These are phyloP conservation scores for Lathronympha strigana DNA, from an alignment of 2,888 invertebrate genomes.

Conservation along the genomic window DNA sequence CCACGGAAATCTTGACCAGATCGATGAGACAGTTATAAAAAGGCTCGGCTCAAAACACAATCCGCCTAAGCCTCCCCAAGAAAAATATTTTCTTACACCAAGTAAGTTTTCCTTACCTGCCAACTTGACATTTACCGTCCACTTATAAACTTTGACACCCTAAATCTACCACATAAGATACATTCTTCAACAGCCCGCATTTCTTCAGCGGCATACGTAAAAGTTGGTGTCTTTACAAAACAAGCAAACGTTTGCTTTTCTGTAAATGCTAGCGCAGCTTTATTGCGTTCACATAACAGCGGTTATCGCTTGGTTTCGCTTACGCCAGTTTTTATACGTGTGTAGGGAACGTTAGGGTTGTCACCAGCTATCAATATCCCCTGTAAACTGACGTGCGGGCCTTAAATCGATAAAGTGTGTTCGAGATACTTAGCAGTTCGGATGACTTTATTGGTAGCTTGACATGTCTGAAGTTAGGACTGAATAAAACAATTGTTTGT, in stretches of 20 bases:
- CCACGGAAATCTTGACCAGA: constrained; percentile 40
- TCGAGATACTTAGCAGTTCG: constrained; percentile 34
- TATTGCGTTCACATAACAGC: background rate
- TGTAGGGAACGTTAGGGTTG: constrained; percentile 34
- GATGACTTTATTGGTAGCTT: constrained; percentile 35
- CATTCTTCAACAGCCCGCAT: background rate
- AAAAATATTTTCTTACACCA: constrained; percentile 39
- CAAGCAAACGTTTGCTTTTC: constrained; percentile 13
- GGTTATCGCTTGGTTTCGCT: constrained; percentile 5
- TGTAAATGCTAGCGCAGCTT: background rate
- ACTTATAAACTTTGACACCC: background rate
- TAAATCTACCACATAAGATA: constrained; percentile 1
- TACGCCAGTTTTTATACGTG: background rate
- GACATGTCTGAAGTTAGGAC: constrained; percentile 38
- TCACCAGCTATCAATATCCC: constrained; percentile 41
- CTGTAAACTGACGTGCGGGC: constrained; percentile 38
- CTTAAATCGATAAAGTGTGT: constrained; percentile 42
- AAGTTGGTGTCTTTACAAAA: constrained; percentile 19
- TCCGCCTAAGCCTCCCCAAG: constrained; percentile 38
- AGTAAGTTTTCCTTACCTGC: constrained; percentile 34
- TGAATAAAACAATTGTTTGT: constrained; percentile 41
- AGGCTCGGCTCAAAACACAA: constrained; percentile 40
- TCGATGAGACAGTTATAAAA: constrained; percentile 41
- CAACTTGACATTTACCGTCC: constrained; percentile 2
- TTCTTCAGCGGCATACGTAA: background rate